Conservation (phyloP, 1,140 invertebrate genomes). For the Piezodorus guildinii region DNA sequence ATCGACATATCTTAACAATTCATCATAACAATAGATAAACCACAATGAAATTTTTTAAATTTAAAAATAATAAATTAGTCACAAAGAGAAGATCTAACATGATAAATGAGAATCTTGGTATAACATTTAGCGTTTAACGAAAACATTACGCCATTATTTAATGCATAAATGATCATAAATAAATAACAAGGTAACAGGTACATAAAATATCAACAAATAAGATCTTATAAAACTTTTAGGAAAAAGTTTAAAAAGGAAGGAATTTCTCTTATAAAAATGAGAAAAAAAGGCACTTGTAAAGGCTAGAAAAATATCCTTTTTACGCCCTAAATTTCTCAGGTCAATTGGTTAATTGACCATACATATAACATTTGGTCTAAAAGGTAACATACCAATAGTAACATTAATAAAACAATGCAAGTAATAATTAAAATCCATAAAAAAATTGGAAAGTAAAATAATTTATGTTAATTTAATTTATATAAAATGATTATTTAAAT, state of each 20-base stretch:
- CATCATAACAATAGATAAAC: no score
- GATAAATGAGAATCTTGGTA: no score
- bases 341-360: not conserved
- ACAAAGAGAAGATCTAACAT: no score
- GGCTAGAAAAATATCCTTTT: not conserved
- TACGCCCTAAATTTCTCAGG: not conserved
- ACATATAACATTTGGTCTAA: slow-evolving; percentile 1
- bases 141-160: not conserved
- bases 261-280: slow-evolving; percentile 2
- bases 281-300: slow-evolving; percentile 8
- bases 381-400: slow-evolving; percentile 2
- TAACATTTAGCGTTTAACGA: no score
- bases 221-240: not conserved
- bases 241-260: not conserved
- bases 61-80: no score
- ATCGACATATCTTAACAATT: no score
- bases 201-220: not conserved
- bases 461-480: no score
- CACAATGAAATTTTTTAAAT: no score
- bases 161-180: not conserved
- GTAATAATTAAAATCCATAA: no score
- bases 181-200: slow-evolving; percentile 3
- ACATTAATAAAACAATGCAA: no score
- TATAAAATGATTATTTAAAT: no score
- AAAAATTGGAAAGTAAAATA: no score